Percentiles rank a stretch among this genome's conserved stretches.
These are phyloP conservation scores for Embidobia sp. DNA, from an alignment of 2,888 invertebrate species.

Conservation along the genomic window DNA sequence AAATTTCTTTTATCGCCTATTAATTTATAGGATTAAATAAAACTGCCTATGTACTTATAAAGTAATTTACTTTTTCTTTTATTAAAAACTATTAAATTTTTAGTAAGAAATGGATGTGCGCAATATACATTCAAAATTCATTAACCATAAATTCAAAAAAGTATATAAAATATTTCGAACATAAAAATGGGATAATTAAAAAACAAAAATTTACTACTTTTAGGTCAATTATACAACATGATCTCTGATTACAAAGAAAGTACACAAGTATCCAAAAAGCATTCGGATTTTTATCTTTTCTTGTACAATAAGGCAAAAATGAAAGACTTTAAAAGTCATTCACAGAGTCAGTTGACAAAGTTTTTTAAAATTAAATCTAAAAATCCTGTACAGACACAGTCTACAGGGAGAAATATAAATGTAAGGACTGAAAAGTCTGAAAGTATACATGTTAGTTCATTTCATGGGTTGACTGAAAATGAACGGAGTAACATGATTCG, in stretches of 20 bases:
- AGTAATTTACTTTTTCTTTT: no score
- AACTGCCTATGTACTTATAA: no score
- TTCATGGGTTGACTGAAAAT: conserved; percentile 61
- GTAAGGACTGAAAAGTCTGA: not conserved
- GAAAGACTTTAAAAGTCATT: conserved; percentile 70
- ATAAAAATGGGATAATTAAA: no score
- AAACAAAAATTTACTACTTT: no score
- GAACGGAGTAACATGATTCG: conserved; percentile 66
- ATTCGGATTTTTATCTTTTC: conserved; percentile 79
- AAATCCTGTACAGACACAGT: not conserved
- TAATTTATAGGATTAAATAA: no score
- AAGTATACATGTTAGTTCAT: not conserved
- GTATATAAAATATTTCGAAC: no score
- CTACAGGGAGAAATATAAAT: no score
- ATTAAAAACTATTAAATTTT: no score
- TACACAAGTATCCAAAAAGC: conserved; percentile 61
- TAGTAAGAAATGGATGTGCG: no score
- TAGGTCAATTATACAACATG: conserved; percentile 59
- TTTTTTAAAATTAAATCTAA: conserved; percentile 42
- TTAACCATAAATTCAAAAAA: no score
- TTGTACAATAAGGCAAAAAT: conserved; percentile 77
- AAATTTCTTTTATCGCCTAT: no score
- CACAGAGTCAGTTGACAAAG: conserved; percentile 21
- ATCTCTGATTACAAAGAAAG: conserved; percentile 74
- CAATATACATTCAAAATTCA: no score